phyloP scores from a whole-genome alignment of 2,888 invertebrate species.

The Ormyrus thymus region DNA sequence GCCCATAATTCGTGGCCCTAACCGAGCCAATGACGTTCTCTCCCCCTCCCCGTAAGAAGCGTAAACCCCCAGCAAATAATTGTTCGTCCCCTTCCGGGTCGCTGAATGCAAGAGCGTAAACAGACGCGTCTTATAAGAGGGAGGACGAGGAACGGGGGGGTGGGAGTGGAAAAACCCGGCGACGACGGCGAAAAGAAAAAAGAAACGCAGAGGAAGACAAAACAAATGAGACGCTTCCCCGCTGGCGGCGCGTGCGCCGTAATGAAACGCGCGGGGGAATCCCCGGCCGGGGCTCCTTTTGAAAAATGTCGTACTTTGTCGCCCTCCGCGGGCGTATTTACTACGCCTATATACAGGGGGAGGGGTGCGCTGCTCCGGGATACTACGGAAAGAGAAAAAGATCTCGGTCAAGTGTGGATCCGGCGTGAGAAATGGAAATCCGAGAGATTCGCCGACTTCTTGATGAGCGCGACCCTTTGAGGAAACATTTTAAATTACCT shows the following conservation, averaged over 20 bases:
- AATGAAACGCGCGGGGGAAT: slow-evolving; percentile 33
- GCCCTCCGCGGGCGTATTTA: slow-evolving; percentile 6
- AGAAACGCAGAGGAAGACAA: neutral
- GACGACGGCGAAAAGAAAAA: slow-evolving; percentile 1
- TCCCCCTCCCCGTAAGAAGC: neutral
- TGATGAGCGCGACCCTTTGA: neutral
- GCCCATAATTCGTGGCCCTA: too few species aligned
- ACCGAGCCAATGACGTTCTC: neutral
- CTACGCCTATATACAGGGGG: neutral
- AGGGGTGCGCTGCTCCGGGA: neutral
- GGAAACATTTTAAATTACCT: too few species aligned
- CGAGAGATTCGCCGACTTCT: neutral
- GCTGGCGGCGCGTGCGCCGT: slow-evolving; percentile 9
- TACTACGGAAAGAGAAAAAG: too few species aligned
- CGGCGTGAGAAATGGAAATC: neutral
- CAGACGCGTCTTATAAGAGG: too few species aligned
- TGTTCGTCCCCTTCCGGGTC: neutral
- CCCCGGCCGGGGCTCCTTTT: slow-evolving; percentile 16
- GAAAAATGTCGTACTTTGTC: slow-evolving; percentile 35
- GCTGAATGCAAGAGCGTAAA: too few species aligned
- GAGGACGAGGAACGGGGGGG: too few species aligned
- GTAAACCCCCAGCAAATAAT: neutral
- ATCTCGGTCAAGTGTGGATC: too few species aligned
- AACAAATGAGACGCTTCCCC: slow-evolving; percentile 29
- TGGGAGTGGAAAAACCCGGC: neutral